Evolutionary conservation across 2,113 vertebrate species (phyloP), one percentile per base, ranked within the genome.

Genomic region (Motacilla tschutschensis): DNA sequence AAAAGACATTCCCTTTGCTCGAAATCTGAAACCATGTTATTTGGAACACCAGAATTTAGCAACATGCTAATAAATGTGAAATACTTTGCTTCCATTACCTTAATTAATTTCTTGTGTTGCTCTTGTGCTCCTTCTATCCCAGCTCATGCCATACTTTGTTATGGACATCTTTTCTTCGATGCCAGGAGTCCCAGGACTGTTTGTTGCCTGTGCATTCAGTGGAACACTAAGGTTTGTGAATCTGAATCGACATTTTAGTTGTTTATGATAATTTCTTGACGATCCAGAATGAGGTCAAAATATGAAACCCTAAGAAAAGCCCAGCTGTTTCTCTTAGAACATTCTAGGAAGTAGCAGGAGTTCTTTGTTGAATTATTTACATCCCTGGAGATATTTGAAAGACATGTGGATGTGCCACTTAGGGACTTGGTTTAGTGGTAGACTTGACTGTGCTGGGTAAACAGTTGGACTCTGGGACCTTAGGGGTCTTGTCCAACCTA

Each of bases 81-180:
- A 47, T 48, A 35, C 4, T 92, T 64, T 10, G 79, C 25, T 76
- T 53, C 35, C 17, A 10, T 6, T 47, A 50, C 5, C 21, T 14
- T 36, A 48, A 78, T 24, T 83, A 57, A 95, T 43, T 51, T 28
- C 20, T 29, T 55, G 12, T 57, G 11, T 47, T 59, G 20, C 5
- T 89, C 17, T 48, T 79, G 18, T 91, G 53, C 55, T 87, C 13
- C 47, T 76, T 58, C 38, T 55, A 6, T 59, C 82, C 36, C 74
- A 98, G 98, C 93, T 98, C 82, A 98, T 98, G 97, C 98, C 98
- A 0, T 98, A 98, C 73, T 98, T 98, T 91, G 98, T 98, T 40
- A 97, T 98, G 98, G 97, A 98, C 41, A 96, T 98, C 79, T 97
- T 98, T 83, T 88, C 96, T 24, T 94, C 93, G 0, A 95, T 97